Base-by-base conservation (phyloP, 92 coral and sea anemone species). In the Porites evermanni region DNA sequence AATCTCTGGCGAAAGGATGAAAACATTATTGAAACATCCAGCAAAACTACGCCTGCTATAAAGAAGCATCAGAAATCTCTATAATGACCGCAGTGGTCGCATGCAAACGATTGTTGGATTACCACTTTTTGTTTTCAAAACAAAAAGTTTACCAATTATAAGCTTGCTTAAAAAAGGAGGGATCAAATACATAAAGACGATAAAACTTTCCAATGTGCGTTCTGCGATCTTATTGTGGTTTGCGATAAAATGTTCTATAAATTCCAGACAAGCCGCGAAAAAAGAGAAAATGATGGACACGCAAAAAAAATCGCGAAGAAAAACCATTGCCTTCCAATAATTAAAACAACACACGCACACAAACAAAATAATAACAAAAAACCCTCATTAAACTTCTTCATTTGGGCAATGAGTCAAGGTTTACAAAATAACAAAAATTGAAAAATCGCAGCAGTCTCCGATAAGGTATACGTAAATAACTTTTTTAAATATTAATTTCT, bases 1-100 rank as follows among this genome's bases (percentile, higher is more conserved):
- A 87, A 44, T 72, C 69, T 72, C 53, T 87, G 82, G 12, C 91
- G 84, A 77, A 91, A 83, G 2, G 89, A 66, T 47, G 75, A 56
- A 66, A 91, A 79, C 94, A 91, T 91, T 8, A 4, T 74, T 72
- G 52, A 17, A 38, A 38, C 47, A 38, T 38, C 47, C 47, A 38
- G 1, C 69, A 83, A 77, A 71, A 1, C 12, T 21, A 67, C 64
- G 56, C 51, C n/a, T 8, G 10, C 19, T 24, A 65, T 74, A 24
- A 60, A 53, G 74, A 78, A n/a, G 59, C 70, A 58, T 59, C 7
- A 47, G 29, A 71, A 70, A 24, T 70, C 75, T 68, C 13, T 11
- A 56, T 56, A 56, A 56, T 73, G 32, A 61, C 38, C 60, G n/a
- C 44, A 72, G 4, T 58, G 74, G 74, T 74, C 74, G 38, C 64